Evolutionary conservation across 2,797 vertebrate genomes (phyloP), one percentile per base, ranked within the genome.

Genomic region (Melanotaenia boesemani): DNA sequence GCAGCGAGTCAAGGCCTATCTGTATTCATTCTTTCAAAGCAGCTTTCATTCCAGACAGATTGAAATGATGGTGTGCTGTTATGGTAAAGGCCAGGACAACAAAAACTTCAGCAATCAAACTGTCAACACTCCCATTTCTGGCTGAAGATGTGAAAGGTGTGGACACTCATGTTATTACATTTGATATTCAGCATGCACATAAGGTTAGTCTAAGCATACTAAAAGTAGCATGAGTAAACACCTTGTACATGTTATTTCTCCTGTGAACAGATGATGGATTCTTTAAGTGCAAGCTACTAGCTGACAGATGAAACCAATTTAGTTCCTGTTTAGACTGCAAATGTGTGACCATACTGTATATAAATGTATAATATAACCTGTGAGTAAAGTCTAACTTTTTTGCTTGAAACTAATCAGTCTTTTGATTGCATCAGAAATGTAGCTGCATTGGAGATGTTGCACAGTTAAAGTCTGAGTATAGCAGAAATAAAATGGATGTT

Each of bases 61-160:
- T 85, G 76, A 86, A 82, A 86, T 86, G 60, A 88, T 81, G 67
- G 81, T 73, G 67, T 78, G 69, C 18, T 30, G 64, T 70, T 67
- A 59, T 79, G 79, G 79, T 63, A 81, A 79, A 80, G 77, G 70
- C 81, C 70, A 59, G 61, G 54, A 74, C 65, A 9, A 26, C 56
- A 81, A 48, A 88, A 87, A 86, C 50, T 67, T 69, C n/a, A 59
- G 80, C 82, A 87, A 87, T 88, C 84, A 87, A 85, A 76, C 75
- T 87, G 88, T 88, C 85, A 87, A 52, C 78, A 26, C 57, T 68
- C 66, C 69, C 59, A 77, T 82, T 79, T 80, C 74, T 76, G 66
- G 75, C 63, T 71, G 26, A 3, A 20, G 13, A 73, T 67, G 68
- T 64, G 62, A 57, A 69, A 16, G 18, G 41, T 61, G 44, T 37